Evolutionary conservation across 2,888 invertebrate species (phyloP), one percentile per base, ranked within the genome.

Genomic region (Parnassius glacialis): DNA sequence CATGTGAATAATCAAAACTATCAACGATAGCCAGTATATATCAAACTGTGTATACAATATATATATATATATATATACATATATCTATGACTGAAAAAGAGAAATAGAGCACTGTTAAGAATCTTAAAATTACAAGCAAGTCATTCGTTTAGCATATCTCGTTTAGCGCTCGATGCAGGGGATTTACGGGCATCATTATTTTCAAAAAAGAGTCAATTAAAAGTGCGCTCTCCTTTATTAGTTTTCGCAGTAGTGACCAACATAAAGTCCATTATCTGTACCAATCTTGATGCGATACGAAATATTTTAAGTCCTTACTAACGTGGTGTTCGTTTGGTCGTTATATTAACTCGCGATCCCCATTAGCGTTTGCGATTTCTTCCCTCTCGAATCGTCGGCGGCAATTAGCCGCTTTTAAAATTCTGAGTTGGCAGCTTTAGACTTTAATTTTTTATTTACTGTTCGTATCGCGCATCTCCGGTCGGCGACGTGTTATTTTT

Each of bases 321-420:
- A 47, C 52, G 47, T 51, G 47, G 59, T 52, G 59, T 59, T 13
- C 47, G 59, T 56, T 51, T 62, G 54, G 62, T 62, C 58, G 58
- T 62, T 62, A 62, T 62, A 62, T 62, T 56, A 53, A 48, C 47
- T 53, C 55, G 60, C 60, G 55, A 25, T 50, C 52, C 48, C 52
- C 61, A 61, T 61, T 59, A 59, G 58, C 52, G 58, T 59, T 54
- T 54, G 58, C 58, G 61, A 61, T 70, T 72, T 73, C 73, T 65
- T 65, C 64, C 61, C 59, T 65, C 67, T 64, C 70, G 72, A 74
- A 74, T 76, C 69, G 72, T 73, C 72, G 65, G 59, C 65, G 68
- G 68, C 74, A 76, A 76, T 78, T 78, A 76, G 72, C 68, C 58
- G 52, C 69, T 68, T 69, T 74, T 74, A 71, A 72, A 68, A 75